Percentiles rank a stretch among this genome's conserved stretches.
Evolutionary conservation across 2,797 vertebrate genomes (phyloP).

Genomic region (Oreortyx pictus): DNA sequence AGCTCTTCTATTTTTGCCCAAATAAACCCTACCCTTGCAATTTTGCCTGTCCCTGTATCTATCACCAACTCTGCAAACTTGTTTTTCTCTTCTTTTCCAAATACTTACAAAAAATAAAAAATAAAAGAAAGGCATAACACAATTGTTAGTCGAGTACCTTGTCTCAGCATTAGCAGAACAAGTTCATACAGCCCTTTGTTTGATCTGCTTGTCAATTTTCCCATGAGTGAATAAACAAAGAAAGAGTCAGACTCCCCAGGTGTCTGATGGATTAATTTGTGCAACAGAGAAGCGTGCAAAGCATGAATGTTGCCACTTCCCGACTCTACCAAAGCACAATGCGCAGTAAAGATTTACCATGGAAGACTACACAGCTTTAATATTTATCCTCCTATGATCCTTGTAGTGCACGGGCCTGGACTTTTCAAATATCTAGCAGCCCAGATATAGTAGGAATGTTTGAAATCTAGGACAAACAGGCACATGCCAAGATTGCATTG

Average conservation of each 20-base stretch:
- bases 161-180: neutral
- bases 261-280: neutral
- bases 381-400: neutral
- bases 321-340: neutral
- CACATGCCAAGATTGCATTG: neutral
- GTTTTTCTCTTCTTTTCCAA: neutral
- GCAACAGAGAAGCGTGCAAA: neutral
- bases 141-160: neutral
- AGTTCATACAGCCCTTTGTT: neutral
- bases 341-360: neutral
- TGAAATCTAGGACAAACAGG: neutral
- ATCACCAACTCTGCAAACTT: neutral
- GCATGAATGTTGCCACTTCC: neutral
- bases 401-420: neutral
- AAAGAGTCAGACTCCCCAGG: neutral
- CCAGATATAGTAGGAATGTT: neutral
- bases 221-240: neutral
- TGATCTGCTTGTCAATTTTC: constrained; percentile 6
- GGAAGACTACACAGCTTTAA: neutral
- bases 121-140: neutral
- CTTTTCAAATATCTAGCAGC: neutral
- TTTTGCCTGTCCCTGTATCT: neutral
- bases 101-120: neutral
- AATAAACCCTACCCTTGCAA: neutral
- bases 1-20: neutral